These are phyloP conservation scores for Crossocerus cetratus DNA, from an alignment of 2,888 invertebrate genomes.

Conservation along the genomic window DNA sequence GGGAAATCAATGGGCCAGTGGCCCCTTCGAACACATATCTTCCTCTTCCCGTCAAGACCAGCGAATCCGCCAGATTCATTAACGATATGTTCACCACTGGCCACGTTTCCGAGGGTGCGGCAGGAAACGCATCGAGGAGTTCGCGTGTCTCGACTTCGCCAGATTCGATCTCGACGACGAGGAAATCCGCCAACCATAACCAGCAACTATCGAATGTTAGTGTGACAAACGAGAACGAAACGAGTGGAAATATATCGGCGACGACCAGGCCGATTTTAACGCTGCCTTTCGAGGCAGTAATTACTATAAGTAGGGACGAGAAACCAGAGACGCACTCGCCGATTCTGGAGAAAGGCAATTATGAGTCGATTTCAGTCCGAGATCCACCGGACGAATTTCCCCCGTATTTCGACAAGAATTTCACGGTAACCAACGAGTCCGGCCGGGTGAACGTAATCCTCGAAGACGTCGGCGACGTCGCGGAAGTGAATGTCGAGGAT, in stretches of 20 bases:
- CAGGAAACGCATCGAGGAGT: background rate
- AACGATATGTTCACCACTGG: conserved; percentile 19
- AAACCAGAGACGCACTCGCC: conserved; percentile 19
- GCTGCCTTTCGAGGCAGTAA: conserved; percentile 72
- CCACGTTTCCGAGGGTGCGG: background rate
- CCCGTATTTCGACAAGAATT: conserved; percentile 62
- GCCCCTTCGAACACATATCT: conserved; percentile 45
- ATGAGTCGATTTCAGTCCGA: conserved; percentile 8
- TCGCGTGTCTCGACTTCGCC: background rate
- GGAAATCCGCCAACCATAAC: conserved; percentile 15
- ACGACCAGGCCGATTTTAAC: conserved; percentile 60
- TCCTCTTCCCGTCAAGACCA: conserved; percentile 27
- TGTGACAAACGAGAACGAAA: background rate
- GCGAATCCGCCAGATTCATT: conserved; percentile 1
- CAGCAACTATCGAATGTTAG: conserved; percentile 33
- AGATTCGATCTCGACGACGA: background rate
- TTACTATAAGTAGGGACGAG: conserved; percentile 68
- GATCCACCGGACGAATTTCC: conserved; percentile 65
- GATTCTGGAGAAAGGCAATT: conserved; percentile 15
- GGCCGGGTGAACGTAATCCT: conserved; percentile 53
- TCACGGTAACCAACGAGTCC: conserved; percentile 41
- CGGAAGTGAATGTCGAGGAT: conserved; percentile 25
- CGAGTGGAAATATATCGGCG: conserved; percentile 15
- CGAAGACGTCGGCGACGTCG: conserved; percentile 38
- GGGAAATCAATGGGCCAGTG: no score